Percentiles rank a stretch among this genome's conserved stretches.
Conservation (phyloP, 1,140 invertebrate genomes). For the Trichogramma pretiosum region DNA sequence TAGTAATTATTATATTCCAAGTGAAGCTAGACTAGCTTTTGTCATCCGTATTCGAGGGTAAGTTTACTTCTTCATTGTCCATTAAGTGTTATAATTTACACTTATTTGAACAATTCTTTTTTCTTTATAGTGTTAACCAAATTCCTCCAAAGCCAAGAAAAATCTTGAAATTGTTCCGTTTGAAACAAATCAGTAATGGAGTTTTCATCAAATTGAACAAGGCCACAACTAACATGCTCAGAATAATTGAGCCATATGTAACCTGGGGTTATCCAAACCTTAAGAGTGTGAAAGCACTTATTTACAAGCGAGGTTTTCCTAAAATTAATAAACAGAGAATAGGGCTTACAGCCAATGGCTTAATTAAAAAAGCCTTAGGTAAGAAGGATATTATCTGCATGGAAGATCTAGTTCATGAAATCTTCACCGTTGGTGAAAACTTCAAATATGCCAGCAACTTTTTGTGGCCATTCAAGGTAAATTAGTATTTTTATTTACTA, state of each 20-base stretch:
- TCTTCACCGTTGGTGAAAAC: constrained; percentile 82
- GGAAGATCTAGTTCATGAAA: constrained; percentile 97
- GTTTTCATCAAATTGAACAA: constrained; percentile 92
- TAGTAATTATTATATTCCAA: constrained; percentile 95
- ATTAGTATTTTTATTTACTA: constrained; percentile 2
- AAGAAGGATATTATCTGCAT: constrained; percentile 82
- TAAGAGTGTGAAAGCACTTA: constrained; percentile 89
- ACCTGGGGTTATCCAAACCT: constrained; percentile 97
- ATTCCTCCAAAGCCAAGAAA: constrained; percentile 86
- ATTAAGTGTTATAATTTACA: constrained; percentile 5
- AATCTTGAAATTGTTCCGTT: constrained; percentile 87
- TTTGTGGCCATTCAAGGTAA: constrained; percentile 94
- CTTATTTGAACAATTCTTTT: not conserved
- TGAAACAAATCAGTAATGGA: constrained; percentile 97
- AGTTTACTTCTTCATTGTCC: constrained; percentile 27
- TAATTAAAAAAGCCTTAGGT: constrained; percentile 83
- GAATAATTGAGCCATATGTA: constrained; percentile 92
- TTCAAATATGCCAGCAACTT: constrained; percentile 98
- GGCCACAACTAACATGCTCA: constrained; percentile 91
- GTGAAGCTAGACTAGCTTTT: constrained; percentile 90
- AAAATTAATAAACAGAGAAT: constrained; percentile 83
- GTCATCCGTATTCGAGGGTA: constrained; percentile 93
- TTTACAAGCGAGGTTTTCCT: constrained; percentile 97
- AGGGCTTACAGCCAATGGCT: constrained; percentile 86
- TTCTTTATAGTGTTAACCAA: constrained; percentile 84